phyloP scores from a whole-genome alignment of 1,140 invertebrate genomes.

The Hesperophylax magnus region DNA sequence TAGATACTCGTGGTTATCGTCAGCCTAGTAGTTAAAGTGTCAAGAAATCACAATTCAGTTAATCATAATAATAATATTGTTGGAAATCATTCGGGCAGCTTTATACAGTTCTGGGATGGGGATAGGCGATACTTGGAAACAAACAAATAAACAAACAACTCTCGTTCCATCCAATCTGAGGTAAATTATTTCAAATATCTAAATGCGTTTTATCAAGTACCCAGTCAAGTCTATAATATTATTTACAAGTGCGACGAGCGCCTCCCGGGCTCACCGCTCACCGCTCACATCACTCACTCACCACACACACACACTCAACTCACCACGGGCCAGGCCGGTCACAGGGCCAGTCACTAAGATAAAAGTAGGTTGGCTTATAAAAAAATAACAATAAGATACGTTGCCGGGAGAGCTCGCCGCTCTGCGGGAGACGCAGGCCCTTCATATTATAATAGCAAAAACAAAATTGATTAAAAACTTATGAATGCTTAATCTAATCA shows the following conservation, averaged over 20 bases:
- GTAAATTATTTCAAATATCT: slow-evolving; percentile 44
- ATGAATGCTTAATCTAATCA: slow-evolving; percentile 24
- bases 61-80: slow-evolving; percentile 32
- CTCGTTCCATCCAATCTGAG: slow-evolving; percentile 12
- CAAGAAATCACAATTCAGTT: slow-evolving; percentile 42
- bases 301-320: too few relatives aligned
- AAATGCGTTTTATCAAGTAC: slow-evolving; percentile 41
- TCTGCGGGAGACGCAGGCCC: background rate
- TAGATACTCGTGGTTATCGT: slow-evolving; percentile 24
- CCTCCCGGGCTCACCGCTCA: background rate
- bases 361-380: slow-evolving; percentile 27
- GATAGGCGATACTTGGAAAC: background rate
- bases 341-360: too few relatives aligned
- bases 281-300: too few relatives aligned
- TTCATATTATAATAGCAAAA: slow-evolving; percentile 1
- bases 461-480: slow-evolving; percentile 38
- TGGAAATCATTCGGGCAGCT: slow-evolving; percentile 13
- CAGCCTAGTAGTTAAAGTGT: slow-evolving; percentile 20
- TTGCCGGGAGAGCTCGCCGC: background rate
- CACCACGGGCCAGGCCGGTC: background rate
- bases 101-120: slow-evolving; percentile 15
- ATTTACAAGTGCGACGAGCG: slow-evolving; percentile 16
- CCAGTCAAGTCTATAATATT: slow-evolving; percentile 43
- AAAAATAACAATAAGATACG: slow-evolving; percentile 36
- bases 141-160: too few relatives aligned